Conservation (phyloP, 2,888 invertebrate genomes). For the Volucella zonaria region DNA sequence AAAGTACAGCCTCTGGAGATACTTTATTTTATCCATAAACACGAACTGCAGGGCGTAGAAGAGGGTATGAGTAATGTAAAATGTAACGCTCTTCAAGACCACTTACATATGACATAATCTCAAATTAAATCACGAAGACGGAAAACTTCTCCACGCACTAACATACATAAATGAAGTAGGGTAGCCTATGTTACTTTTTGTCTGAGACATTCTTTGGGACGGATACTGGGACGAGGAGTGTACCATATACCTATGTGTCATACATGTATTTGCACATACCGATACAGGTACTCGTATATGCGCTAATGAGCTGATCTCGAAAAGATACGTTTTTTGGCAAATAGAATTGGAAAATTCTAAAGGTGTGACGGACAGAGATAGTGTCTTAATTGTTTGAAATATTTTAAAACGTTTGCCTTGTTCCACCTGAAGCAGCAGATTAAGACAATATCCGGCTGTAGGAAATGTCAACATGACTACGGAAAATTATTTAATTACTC, state of each 20-base stretch:
- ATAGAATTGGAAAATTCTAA: conserved; percentile 19
- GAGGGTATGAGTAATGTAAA: conserved; percentile 20
- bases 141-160: conserved; percentile 10
- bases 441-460: conserved; percentile 31
- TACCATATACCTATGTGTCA: not conserved
- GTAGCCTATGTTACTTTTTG: not conserved
- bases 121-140: conserved; percentile 29
- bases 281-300: not conserved
- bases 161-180: not conserved
- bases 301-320: conserved; percentile 43
- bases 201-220: conserved; percentile 26
- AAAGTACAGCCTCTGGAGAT: not conserved
- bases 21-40: too few species aligned
- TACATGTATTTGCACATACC: too few species aligned
- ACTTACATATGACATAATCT: conserved; percentile 46
- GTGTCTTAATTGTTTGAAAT: not conserved
- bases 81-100: conserved; percentile 39
- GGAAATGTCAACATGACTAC: conserved; percentile 45
- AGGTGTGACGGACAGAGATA: not conserved
- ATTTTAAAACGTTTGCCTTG: conserved; percentile 11
- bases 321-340: conserved; percentile 22
- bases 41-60: too few species aligned
- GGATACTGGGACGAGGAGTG: not conserved
- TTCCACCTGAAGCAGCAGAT: not conserved
- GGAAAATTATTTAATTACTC: conserved; percentile 43